Base-by-base conservation (phyloP, 2,113 vertebrate genomes). In the Callipepla californica region DNA sequence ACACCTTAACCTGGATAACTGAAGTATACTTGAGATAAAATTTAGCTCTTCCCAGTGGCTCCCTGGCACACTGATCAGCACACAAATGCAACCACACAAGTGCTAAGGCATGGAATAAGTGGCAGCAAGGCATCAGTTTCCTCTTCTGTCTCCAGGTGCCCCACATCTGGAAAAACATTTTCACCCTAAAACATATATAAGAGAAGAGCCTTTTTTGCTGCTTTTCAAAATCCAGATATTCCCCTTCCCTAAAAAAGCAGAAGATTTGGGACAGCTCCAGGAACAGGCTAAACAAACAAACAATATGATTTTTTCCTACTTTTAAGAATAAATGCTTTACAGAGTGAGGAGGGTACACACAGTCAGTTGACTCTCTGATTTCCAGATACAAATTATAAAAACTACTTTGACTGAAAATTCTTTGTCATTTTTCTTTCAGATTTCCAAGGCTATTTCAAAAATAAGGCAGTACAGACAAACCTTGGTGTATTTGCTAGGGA, bases 401-500 rank as follows among this genome's bases (percentile, higher is more conserved):
- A 23, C 30, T 30, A 51, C 59, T 89, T 26, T 63, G 38, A 32
- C 47, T 65, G 61, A 83, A 87, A 92, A 90, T 48, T 68, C 16
- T 83, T 57, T 15, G 25, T 12, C 51, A 57, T 87, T 74, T 91
- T 15, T 30, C 28, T 87, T 95, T 94, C 34, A 7, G 15, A 78
- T 78, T 87, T 87, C 51, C 75, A 89, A 85, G 80, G 34, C 12
- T 36, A 70, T 83, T 93, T 89, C 65, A 68, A 82, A 83, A 26
- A 16, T 38, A 85, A 87, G 21, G 59, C 55, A 55, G 11, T 7
- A 47, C 59, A 80, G 50, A n/a, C 25, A 6, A 5, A 44, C 22
- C 26, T 73, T 82, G 50, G 19, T 34, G 40, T 32, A 38, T 57
- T 42, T 76, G 40, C 59, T 40, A 83, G 21, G 28, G 22, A 92